A percentile compares a stretch with the other conserved stretches of the same genome.
These are phyloP conservation scores for Rhaphigaster nebulosa DNA, from an alignment of 2,888 invertebrate species.

Conservation along the genomic window DNA sequence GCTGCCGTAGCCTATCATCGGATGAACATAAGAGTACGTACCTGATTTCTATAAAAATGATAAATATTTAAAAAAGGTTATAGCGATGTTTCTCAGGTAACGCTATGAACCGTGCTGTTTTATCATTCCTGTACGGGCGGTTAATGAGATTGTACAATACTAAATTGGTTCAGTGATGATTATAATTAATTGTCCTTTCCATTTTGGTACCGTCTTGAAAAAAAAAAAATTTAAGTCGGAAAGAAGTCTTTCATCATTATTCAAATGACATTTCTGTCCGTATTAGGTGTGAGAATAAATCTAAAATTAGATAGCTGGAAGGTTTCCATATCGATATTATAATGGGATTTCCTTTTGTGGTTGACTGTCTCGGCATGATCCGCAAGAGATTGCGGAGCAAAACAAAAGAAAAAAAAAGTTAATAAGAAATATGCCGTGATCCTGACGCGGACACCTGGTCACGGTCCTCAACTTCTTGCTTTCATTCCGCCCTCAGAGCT, in stretches of 20 bases:
- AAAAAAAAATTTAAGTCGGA: background rate
- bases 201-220: background rate
- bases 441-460: background rate
- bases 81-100: no score
- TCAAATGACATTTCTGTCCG: background rate
- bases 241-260: background rate
- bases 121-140: no score
- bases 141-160: no score
- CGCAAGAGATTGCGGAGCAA: background rate
- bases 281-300: background rate
- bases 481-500: slow-evolving; percentile 12
- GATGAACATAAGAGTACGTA: no score
- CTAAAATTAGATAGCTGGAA: background rate
- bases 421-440: slow-evolving; percentile 38
- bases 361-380: slow-evolving; percentile 17
- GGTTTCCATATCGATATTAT: slow-evolving; percentile 28
- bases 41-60: no score
- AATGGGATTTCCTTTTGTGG: slow-evolving; percentile 28
- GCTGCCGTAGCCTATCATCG: no score
- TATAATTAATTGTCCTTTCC: background rate
- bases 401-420: slow-evolving; percentile 16
- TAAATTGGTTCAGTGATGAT: no score
- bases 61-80: no score
- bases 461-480: slow-evolving; percentile 36
- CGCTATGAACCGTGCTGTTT: no score